A percentile compares a stretch with the other conserved stretches of the same genome.
phyloP scores from a whole-genome alignment of 2,113 vertebrate species.

The Cnemophilus loriae region DNA sequence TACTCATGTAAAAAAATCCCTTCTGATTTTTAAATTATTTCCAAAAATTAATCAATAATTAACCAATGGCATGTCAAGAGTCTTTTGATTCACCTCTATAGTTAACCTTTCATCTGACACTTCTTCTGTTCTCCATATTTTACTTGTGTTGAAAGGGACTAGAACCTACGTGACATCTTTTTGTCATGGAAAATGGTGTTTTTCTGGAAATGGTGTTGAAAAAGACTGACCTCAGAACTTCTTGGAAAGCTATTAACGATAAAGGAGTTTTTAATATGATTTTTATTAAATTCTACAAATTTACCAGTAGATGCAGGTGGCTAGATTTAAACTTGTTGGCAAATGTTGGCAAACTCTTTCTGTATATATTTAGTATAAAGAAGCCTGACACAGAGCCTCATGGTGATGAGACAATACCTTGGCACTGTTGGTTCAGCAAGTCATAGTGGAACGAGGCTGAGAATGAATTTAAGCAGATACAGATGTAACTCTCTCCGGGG shows the following conservation, averaged over 20 bases:
- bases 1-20: neutral
- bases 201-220: neutral
- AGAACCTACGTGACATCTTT: neutral
- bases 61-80: neutral
- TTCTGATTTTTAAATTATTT: neutral
- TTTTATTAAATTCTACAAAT: neutral
- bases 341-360: neutral
- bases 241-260: neutral
- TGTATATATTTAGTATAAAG: neutral
- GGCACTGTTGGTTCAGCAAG: neutral
- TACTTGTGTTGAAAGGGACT: neutral
- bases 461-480: neutral
- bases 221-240: neutral
- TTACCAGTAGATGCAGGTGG: neutral
- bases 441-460: neutral
- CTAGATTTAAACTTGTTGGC: neutral
- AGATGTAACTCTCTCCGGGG: neutral
- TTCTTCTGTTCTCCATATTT: neutral
- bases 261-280: neutral
- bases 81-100: neutral
- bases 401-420: accelerated
- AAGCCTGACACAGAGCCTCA: neutral
- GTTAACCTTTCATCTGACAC: neutral
- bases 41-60: neutral
- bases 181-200: neutral